A percentile compares a stretch with the other conserved stretches of the same genome.
Conservation (phyloP, 1,140 invertebrate species). For the Pogonus chalceus region DNA sequence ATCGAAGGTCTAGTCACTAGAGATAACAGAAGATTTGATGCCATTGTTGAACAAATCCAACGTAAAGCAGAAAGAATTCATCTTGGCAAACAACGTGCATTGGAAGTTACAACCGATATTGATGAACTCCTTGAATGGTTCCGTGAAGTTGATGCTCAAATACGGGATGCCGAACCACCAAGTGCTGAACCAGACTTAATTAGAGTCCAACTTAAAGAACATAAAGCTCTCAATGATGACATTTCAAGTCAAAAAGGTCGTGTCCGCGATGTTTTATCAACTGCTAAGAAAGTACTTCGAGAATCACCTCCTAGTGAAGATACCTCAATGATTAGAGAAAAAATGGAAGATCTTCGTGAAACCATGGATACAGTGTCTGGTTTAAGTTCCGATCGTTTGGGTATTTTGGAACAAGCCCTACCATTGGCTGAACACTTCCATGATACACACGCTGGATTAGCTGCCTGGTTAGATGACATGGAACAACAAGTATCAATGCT, state of each 20-base stretch:
- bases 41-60: conserved; percentile 90
- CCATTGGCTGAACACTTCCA: conserved; percentile 89
- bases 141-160: conserved; percentile 73
- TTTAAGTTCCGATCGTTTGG: conserved; percentile 73
- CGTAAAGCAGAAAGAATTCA: conserved; percentile 84
- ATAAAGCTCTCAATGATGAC: conserved; percentile 90
- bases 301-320: conserved; percentile 87
- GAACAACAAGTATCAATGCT: conserved; percentile 84
- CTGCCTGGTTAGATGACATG: conserved; percentile 86
- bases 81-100: conserved; percentile 77
- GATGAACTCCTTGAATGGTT: conserved; percentile 96
- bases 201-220: conserved; percentile 84
- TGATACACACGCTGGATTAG: conserved; percentile 84
- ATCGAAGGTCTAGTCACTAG: conserved; percentile 85
- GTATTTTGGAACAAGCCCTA: conserved; percentile 84
- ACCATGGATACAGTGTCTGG: conserved; percentile 83
- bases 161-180: conserved; percentile 80
- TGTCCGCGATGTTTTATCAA: conserved; percentile 80
- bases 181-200: conserved; percentile 82
- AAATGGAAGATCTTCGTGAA: conserved; percentile 84
- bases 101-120: conserved; percentile 87
- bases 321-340: conserved; percentile 71
- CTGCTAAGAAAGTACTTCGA: conserved; percentile 87
- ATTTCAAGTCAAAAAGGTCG: conserved; percentile 86
- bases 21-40: conserved; percentile 87